Conservation (phyloP, 2,113 vertebrate genomes). For the Mugil cephalus region DNA sequence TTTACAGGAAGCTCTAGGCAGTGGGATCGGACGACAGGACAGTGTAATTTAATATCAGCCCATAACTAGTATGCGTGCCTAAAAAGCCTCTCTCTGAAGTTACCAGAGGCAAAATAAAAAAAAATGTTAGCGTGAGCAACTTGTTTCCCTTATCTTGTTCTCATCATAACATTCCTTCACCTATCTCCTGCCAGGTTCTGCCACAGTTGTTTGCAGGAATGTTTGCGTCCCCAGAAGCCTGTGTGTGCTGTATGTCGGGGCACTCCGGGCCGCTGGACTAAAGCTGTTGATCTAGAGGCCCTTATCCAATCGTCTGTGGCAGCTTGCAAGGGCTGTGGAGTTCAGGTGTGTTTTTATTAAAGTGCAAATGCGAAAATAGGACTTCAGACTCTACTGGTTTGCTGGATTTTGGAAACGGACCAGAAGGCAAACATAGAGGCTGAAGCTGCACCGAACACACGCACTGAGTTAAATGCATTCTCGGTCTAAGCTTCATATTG, state of each 20-base stretch:
- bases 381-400: background rate
- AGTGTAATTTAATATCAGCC: too few relatives aligned
- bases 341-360: constrained; percentile 83
- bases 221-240: constrained; percentile 93
- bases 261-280: constrained; percentile 84
- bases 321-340: constrained; percentile 92
- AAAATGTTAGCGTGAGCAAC: background rate
- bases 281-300: constrained; percentile 88
- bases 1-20: constrained; percentile 46
- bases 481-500: constrained; percentile 3
- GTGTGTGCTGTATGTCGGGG: constrained; percentile 95
- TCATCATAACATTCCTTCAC: background rate
- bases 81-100: background rate
- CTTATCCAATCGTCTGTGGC: constrained; percentile 89
- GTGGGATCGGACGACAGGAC: background rate
- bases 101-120: background rate
- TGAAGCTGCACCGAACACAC: background rate
- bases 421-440: background rate
- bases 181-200: constrained; percentile 88
- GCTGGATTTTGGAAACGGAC: background rate
- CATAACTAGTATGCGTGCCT: background rate
- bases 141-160: background rate
- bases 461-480: background rate
- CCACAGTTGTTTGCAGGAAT: constrained; percentile 93
- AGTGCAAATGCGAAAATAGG: background rate